Base-by-base conservation (phyloP, 2,888 invertebrate species). In the Diadegma fenestrale region DNA sequence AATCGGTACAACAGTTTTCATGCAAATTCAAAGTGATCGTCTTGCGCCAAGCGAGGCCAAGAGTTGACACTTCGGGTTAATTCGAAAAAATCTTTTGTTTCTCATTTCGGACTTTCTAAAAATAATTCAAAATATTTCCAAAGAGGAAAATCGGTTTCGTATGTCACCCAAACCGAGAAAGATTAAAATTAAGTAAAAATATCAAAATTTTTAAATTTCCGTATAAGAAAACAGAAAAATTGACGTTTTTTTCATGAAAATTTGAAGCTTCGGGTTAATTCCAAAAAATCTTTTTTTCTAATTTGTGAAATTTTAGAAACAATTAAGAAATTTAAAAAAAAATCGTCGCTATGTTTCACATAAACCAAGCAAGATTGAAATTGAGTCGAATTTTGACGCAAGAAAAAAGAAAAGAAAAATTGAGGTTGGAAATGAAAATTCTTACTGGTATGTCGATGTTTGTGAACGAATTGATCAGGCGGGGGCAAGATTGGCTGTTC, bases 401-500 rank as follows among this genome's bases (percentile, higher is more conserved):
- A 37, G 1, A 37, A 37, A 12, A 12, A 54, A 14, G n/a, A 58
- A 37, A 43, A 30, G 12, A 41, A 41, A 17, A 51, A 33, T 30
- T 12, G 14, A 54, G 10, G 26, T 12, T 26, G 0, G 4, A 5
- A 22, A 58, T 26, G 10, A 30, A 22, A 54, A 8, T 41, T 84
- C 88, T 88, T 83, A 93, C 92, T 91, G 72, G 90, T 84, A 68
- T 92, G 93, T 61, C 92, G 93, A 88, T 94, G 93, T 85, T 92
- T 93, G 58, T 93, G 91, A 22, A 93, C 89, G 84, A 93, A 94
- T 81, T 94, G 94, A 80, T 91, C 86, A 61, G 93, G 93, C 26
- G 94, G 93, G 43, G 93, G 93, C 19, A 93, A 88, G 54, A 93
- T 93, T 6, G 92, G 80, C 64, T 93, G 93, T 61, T 93, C 93